Conservation (phyloP, 1,140 invertebrate species). For the Papilio helenus region DNA sequence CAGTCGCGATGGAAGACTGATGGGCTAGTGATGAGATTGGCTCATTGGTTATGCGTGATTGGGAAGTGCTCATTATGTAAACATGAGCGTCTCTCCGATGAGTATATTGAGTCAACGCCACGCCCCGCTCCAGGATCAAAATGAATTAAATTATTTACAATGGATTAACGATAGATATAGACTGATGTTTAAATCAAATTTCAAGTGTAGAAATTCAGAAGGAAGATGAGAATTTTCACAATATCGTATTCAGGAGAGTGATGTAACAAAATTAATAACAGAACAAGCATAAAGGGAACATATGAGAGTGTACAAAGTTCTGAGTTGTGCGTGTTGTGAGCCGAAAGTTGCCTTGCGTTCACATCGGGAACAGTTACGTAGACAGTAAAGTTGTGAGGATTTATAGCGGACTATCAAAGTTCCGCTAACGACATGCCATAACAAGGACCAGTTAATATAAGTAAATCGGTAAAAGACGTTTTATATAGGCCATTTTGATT, state of each 20-base stretch:
- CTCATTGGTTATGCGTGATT: conserved; percentile 22
- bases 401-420: conserved; percentile 13
- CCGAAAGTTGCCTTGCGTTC: not conserved
- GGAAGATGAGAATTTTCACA: not conserved
- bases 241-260: not conserved
- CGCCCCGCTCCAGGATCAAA: not conserved
- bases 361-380: conserved; percentile 1
- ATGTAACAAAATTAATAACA: not conserved
- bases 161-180: not conserved
- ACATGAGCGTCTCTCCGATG: not conserved
- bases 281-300: not conserved
- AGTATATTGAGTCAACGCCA: not conserved
- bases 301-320: not conserved
- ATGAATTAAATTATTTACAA: not conserved
- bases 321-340: not conserved
- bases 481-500: not conserved
- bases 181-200: too few species aligned
- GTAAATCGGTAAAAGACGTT: not conserved
- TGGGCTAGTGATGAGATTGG: not conserved
- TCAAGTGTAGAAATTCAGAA: not conserved
- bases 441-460: conserved; percentile 3
- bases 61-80: conserved; percentile 16
- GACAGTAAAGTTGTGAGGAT: not conserved
- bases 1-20: not conserved
- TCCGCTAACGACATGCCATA: conserved; percentile 13